These are phyloP conservation scores for Electrona antarctica DNA, from an alignment of 2,113 vertebrate genomes.

Conservation along the genomic window DNA sequence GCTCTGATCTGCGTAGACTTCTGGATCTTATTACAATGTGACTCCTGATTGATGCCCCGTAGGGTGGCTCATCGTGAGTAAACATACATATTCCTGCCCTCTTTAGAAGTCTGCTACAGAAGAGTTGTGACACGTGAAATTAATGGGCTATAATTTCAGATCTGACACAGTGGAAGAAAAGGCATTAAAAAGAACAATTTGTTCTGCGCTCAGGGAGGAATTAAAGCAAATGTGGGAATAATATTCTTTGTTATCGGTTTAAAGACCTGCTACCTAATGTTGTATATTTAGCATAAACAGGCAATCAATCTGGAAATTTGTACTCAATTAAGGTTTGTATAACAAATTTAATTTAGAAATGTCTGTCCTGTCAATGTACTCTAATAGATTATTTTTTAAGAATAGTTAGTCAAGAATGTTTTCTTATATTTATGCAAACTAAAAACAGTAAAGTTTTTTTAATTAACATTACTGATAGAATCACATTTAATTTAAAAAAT, in stretches of 20 bases:
- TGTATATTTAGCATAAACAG: not conserved
- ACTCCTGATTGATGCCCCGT: slow-evolving; percentile 66
- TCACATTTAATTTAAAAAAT: too few relatives aligned
- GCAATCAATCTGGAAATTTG: not conserved
- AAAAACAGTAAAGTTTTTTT: not conserved
- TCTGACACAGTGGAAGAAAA: not conserved
- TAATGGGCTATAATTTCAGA: slow-evolving; percentile 3
- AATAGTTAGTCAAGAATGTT: not conserved
- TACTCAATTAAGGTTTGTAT: not conserved
- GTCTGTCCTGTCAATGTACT: not conserved
- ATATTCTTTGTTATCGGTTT: not conserved
- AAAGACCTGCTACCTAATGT: not conserved
- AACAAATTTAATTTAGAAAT: not conserved
- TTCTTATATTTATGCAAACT: not conserved
- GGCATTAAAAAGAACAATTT: not conserved
- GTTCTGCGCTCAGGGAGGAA: slow-evolving; percentile 2
- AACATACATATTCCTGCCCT: slow-evolving; percentile 48
- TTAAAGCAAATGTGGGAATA: not conserved
- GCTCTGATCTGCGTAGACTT: slow-evolving; percentile 65
- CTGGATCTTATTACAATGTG: slow-evolving; percentile 69
- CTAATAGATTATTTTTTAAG: not conserved
- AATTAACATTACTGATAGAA: not conserved
- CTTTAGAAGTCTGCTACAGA: slow-evolving; percentile 29
- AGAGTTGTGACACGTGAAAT: slow-evolving; percentile 4
- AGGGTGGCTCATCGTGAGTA: slow-evolving; percentile 54